Evolutionary conservation across 2,888 invertebrate genomes (phyloP).

Genomic region (Ferdinandea cuprea): DNA sequence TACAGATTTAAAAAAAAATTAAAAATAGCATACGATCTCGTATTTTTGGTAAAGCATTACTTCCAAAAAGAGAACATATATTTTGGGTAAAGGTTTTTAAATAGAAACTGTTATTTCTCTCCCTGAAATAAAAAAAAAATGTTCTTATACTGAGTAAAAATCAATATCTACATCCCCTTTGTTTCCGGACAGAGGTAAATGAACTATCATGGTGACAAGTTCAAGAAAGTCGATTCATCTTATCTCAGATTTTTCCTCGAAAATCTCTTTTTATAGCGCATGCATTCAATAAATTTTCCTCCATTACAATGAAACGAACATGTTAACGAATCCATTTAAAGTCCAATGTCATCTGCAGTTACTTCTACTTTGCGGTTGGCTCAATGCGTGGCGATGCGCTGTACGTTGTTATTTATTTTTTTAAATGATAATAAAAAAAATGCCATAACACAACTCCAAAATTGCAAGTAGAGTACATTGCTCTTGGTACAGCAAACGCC

Average conservation of each 20-base stretch:
- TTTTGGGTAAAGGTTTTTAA: no score
- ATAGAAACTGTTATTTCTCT: no score
- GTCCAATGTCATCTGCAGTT: slow-evolving; percentile 53
- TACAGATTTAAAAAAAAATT: no score
- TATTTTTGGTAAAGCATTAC: no score
- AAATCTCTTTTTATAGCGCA: slow-evolving; percentile 46
- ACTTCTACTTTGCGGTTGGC: neutral
- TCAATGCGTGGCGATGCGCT: slow-evolving; percentile 27
- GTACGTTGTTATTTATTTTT: neutral
- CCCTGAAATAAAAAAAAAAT: neutral
- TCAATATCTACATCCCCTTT: slow-evolving; percentile 45
- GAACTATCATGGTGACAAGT: slow-evolving; percentile 34
- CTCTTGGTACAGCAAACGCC: slow-evolving; percentile 59
- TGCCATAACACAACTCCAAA: slow-evolving; percentile 27
- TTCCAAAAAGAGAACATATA: no score
- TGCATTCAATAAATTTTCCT: slow-evolving; percentile 31
- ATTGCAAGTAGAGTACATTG: slow-evolving; percentile 46
- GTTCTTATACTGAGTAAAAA: slow-evolving; percentile 6
- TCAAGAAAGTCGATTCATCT: slow-evolving; percentile 30
- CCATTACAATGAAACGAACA: slow-evolving; percentile 26
- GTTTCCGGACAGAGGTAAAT: slow-evolving; percentile 5
- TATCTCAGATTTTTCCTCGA: neutral
- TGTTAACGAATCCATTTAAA: slow-evolving; percentile 57
- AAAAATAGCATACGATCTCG: no score
- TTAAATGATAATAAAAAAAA: slow-evolving; percentile 28